Base-by-base conservation (phyloP, 2,888 invertebrate genomes). In the Uropetala carovei region DNA sequence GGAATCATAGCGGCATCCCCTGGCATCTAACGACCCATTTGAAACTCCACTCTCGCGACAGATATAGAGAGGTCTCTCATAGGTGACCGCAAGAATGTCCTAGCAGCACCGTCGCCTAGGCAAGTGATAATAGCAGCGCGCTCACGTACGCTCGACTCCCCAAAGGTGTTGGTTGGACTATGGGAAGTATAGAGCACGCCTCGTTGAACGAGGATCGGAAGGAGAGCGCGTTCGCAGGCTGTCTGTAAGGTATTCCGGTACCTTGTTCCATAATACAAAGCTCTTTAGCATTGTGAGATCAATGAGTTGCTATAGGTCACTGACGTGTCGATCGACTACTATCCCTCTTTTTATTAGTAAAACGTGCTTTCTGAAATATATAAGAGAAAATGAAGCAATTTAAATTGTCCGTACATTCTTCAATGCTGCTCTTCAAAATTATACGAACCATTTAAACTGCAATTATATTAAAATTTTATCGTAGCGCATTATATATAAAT, bases 1-100 rank as follows among this genome's bases (percentile, higher is more conserved):
- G 89, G 89, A 89, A 89, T 89, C 89, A 64, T 43, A 64, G 56
- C 89, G 43, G 30, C 89, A 43, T 64, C 43, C 89, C n/a, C 13
- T 75, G 75, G 75, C 75, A 27, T 27, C 75, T 75, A 75, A 75
- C 89, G 18, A 43, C 89, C n/a, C 43, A 43, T 43, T 89, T 43
- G 68, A 56, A 64, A 68, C 89, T 43, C 89, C 10, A n/a, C n/a
- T 89, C 64, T 89, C 64, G 89, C 64, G 89, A 89, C 68, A 27
- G 89, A 75, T 75, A 75, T 75, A 75, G 30, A 22, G 43, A 64
- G 64, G 60, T 64, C 43, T 89, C 68, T 60, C 89, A 60, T 43
- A 68, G 89, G 89, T 27, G 68, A 60, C 18, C 43, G 59, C 43
- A 30, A 68, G 68, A 68, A 68, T 68, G 18, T 68, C 86, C 86